Evolutionary conservation across 2,113 vertebrate species (phyloP).

Genomic region (Periophthalmus modestus): DNA sequence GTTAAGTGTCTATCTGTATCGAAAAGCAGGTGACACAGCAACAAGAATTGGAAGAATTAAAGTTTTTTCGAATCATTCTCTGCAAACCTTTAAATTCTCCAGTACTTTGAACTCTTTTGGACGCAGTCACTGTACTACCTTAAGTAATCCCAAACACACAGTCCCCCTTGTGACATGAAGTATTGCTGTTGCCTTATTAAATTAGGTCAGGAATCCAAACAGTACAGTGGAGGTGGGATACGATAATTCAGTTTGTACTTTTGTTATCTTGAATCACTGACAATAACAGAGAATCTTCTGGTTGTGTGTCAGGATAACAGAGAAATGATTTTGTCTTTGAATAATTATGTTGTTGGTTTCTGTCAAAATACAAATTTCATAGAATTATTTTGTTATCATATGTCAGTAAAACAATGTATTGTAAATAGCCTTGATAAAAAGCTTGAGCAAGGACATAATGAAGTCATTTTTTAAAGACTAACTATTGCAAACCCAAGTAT

Average conservation of each 20-base stretch:
- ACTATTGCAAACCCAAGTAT: too few relatives aligned
- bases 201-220: neutral
- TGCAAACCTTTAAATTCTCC: neutral
- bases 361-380: neutral
- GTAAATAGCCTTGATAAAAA: too few relatives aligned
- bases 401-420: too few relatives aligned
- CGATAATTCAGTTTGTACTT: neutral
- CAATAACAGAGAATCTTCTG: neutral
- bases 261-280: too few relatives aligned
- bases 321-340: neutral
- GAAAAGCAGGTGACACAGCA: too few relatives aligned
- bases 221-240: neutral
- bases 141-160: neutral
- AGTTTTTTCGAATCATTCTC: too few relatives aligned
- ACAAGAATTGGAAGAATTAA: too few relatives aligned
- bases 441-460: too few relatives aligned
- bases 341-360: neutral
- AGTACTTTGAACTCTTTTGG: neutral
- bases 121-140: neutral
- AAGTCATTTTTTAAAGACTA: too few relatives aligned
- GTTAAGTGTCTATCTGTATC: too few relatives aligned
- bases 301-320: neutral
- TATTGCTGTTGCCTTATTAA: neutral
- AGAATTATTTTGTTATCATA: neutral
- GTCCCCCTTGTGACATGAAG: neutral